phyloP scores from a whole-genome alignment of 2,113 vertebrate genomes.

The Nymphicus hollandicus region DNA sequence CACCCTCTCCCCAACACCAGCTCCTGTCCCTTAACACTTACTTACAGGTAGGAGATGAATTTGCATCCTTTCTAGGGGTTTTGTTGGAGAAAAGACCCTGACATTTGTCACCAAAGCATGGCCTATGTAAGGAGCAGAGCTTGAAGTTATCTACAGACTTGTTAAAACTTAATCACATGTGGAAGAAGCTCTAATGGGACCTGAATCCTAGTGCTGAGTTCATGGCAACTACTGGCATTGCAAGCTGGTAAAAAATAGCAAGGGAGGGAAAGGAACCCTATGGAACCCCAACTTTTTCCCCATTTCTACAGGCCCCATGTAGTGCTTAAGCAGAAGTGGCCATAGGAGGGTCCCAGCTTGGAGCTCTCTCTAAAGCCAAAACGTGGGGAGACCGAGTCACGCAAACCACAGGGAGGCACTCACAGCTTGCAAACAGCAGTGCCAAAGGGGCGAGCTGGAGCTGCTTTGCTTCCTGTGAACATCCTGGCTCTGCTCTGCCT shows the following conservation, averaged over 20 bases:
- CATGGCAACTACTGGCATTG: neutral
- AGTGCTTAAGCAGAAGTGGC: neutral
- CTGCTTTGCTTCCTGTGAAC: accelerated
- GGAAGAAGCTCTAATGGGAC: neutral
- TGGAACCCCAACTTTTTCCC: accelerated
- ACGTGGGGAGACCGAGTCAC: accelerated
- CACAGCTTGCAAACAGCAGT: neutral
- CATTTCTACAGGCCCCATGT: neutral
- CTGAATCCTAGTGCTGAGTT: neutral
- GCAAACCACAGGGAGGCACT: neutral
- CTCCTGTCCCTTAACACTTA: neutral
- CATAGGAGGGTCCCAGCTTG: neutral
- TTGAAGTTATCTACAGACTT: neutral
- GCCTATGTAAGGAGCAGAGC: neutral
- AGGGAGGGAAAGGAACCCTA: accelerated
- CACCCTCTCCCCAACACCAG: neutral
- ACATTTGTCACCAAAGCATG: accelerated
- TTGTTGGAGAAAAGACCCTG: neutral
- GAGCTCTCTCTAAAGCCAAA: neutral
- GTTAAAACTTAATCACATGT: neutral
- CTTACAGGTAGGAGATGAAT: neutral
- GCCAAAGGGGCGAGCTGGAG: no score
- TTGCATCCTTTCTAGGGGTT: neutral
- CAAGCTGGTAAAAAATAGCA: neutral
- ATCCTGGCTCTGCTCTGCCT: accelerated